Conservation (phyloP, 2,113 vertebrate species). For the Lophura nycthemera region DNA sequence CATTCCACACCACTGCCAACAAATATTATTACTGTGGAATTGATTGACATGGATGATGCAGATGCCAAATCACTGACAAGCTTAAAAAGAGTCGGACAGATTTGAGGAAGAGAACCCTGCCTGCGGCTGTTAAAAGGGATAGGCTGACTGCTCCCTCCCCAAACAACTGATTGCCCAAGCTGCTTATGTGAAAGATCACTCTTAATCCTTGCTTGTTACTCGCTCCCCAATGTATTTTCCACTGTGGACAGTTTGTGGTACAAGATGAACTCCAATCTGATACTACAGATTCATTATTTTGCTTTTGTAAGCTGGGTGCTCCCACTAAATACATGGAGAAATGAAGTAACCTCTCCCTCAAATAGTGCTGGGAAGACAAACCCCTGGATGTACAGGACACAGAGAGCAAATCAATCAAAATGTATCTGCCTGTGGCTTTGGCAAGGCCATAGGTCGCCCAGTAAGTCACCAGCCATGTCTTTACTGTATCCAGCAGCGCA, state of each 20-base stretch:
- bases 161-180: background rate
- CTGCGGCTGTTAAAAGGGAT: background rate
- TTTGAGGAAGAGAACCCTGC: background rate
- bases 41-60: background rate
- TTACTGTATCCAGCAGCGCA: background rate
- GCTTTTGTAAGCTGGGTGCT: background rate
- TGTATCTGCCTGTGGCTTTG: background rate
- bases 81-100: background rate
- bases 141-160: background rate
- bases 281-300: background rate
- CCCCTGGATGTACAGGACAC: background rate
- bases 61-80: background rate
- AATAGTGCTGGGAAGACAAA: background rate
- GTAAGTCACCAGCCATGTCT: fast-evolving
- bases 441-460: background rate
- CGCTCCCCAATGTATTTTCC: background rate
- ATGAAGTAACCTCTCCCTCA: background rate
- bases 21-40: background rate
- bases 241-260: background rate
- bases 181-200: background rate
- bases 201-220: background rate
- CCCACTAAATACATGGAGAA: background rate
- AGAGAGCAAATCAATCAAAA: background rate
- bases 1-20: background rate
- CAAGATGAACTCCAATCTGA: background rate